Evolutionary conservation across 2,113 vertebrate genomes (phyloP).

Genomic region (Dryoscopus gambensis): DNA sequence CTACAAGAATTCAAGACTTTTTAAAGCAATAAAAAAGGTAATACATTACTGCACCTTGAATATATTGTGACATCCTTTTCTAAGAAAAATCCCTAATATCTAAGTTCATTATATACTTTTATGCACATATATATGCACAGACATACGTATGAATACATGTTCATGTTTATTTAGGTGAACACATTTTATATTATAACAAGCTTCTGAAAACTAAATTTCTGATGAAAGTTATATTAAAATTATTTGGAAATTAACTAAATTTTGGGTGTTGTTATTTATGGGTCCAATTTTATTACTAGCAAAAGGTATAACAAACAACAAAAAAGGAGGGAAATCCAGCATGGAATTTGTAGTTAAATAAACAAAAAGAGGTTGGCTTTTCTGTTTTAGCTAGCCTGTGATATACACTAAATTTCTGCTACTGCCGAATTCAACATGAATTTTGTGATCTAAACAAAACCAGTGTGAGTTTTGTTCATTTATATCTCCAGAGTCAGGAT

Average conservation of each 20-base stretch:
- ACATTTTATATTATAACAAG: background rate
- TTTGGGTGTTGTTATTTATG: background rate
- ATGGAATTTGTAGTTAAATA: background rate
- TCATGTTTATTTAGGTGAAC: background rate
- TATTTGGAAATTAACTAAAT: background rate
- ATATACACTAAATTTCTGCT: background rate
- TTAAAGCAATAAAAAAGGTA: constrained; percentile 85
- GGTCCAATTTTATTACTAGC: background rate
- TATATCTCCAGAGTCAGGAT: background rate
- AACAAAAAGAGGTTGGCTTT: background rate
- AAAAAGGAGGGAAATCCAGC: background rate
- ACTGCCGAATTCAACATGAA: background rate
- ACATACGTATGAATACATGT: background rate
- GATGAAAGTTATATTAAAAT: background rate
- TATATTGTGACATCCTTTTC: constrained; percentile 54
- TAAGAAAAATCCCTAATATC: constrained; percentile 14
- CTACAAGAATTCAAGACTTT: constrained; percentile 85
- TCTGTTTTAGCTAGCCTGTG: background rate
- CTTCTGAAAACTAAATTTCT: background rate
- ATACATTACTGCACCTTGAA: constrained; percentile 69
- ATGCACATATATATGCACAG: background rate
- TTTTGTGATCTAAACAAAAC: background rate
- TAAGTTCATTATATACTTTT: background rate
- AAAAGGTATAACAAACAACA: background rate
- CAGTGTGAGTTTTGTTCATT: background rate